Evolutionary conservation across 2,888 invertebrate species (phyloP).

Genomic region (Aethes cnicana): DNA sequence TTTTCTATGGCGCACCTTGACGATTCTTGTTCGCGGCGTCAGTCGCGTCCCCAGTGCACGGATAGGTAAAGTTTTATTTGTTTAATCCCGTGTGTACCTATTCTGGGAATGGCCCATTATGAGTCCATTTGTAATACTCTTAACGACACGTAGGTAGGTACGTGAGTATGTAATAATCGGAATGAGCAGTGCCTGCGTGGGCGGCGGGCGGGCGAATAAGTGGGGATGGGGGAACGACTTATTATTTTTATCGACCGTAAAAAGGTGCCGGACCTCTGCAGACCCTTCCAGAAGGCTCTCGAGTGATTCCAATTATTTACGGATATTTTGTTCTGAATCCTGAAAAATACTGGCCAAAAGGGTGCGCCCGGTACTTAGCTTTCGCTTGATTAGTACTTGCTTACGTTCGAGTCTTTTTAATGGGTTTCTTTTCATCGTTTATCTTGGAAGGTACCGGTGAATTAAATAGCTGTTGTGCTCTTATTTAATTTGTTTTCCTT

Average conservation of each 20-base stretch:
- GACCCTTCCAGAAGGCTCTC: conserved; percentile 65
- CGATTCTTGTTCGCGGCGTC: conserved; percentile 13
- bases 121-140: conserved; percentile 2
- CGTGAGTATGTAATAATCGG: conserved; percentile 56
- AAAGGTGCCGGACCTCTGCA: conserved; percentile 72
- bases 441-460: conserved; percentile 27
- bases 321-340: conserved; percentile 72
- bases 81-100: too few species aligned
- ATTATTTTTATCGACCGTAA: conserved; percentile 80
- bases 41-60: too few species aligned
- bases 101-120: not conserved
- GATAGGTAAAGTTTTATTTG: too few species aligned
- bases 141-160: conserved; percentile 34
- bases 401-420: conserved; percentile 39
- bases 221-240: conserved; percentile 56
- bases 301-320: conserved; percentile 74
- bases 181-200: conserved; percentile 79
- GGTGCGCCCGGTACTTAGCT: conserved; percentile 51
- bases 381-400: conserved; percentile 52
- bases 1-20: conserved; percentile 51
- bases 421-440: conserved; percentile 31
- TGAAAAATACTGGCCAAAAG: conserved; percentile 65
- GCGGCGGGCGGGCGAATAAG: conserved; percentile 39
- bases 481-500: conserved; percentile 14
- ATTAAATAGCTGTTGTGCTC: conserved; percentile 22